A percentile compares a stretch with the other conserved stretches of the same genome.
Conservation (phyloP, 2,888 invertebrate species). For the Synergus laeviventris region DNA sequence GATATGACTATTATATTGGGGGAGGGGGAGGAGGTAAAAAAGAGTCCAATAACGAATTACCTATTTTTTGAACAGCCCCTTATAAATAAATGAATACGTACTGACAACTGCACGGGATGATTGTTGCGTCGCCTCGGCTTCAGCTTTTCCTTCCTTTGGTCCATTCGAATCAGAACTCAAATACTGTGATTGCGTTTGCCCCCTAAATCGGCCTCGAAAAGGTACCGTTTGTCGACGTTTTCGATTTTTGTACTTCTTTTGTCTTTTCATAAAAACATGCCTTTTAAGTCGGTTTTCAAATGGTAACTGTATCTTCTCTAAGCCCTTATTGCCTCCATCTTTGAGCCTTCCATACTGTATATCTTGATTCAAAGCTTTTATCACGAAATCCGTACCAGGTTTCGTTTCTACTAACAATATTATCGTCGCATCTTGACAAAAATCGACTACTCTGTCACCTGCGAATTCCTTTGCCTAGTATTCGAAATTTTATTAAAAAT, state of each 20-base stretch:
- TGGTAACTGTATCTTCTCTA: conserved; percentile 1
- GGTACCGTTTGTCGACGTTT: conserved; percentile 63
- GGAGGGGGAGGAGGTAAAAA: too few species aligned
- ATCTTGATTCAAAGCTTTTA: conserved; percentile 68
- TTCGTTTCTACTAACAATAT: conserved; percentile 71
- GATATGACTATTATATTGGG: too few species aligned
- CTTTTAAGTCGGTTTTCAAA: conserved; percentile 40
- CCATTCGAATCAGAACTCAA: conserved; percentile 82
- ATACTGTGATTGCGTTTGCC: conserved; percentile 92
- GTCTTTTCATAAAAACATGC: conserved; percentile 19
- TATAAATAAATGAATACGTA: conserved; percentile 77
- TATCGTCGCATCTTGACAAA: conserved; percentile 76
- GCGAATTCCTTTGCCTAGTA: conserved; percentile 75
- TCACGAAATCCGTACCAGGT: conserved; percentile 50
- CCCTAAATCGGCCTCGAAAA: conserved; percentile 79
- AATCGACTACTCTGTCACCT: conserved; percentile 76
- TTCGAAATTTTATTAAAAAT: not conserved
- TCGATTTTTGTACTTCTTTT: conserved; percentile 55
- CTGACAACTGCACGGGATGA: conserved; percentile 85
- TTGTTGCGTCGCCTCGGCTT: conserved; percentile 87
- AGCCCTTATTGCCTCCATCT: conserved; percentile 28
- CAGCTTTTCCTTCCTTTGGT: conserved; percentile 84
- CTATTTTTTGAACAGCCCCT: too few species aligned
- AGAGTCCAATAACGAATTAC: too few species aligned
- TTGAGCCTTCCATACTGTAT: conserved; percentile 62